Evolutionary conservation across 2,888 invertebrate species (phyloP).

Genomic region (Limnephilus lunatus): DNA sequence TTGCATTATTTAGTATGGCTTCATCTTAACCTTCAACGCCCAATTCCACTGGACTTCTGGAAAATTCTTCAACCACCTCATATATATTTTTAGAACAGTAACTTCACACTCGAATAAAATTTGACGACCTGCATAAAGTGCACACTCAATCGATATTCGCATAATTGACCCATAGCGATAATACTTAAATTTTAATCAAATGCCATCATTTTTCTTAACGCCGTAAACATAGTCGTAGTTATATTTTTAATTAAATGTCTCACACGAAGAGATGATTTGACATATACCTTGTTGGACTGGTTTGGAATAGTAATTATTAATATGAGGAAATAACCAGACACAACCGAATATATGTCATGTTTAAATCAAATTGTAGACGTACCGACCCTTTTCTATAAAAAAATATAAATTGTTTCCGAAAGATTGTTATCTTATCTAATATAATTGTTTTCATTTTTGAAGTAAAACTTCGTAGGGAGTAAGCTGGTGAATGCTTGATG

Average conservation of each 20-base stretch:
- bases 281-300: neutral
- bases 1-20: no score
- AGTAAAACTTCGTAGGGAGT: no score
- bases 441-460: no score
- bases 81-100: neutral
- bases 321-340: no score
- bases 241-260: neutral
- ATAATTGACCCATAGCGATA: neutral
- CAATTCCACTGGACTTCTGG: neutral
- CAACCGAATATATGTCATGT: no score
- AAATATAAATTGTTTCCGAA: no score
- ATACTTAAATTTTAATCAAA: neutral
- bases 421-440: no score
- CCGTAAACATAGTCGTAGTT: neutral
- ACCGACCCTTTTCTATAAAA: no score
- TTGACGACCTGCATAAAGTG: neutral
- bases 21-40: neutral
- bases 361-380: no score
- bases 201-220: neutral
- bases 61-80: neutral
- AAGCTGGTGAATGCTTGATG: no score
- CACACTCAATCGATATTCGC: neutral
- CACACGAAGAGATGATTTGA: neutral
- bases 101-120: neutral
- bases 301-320: neutral